phyloP scores from a whole-genome alignment of 2,888 invertebrate genomes.

The Hemithea aestivaria region DNA sequence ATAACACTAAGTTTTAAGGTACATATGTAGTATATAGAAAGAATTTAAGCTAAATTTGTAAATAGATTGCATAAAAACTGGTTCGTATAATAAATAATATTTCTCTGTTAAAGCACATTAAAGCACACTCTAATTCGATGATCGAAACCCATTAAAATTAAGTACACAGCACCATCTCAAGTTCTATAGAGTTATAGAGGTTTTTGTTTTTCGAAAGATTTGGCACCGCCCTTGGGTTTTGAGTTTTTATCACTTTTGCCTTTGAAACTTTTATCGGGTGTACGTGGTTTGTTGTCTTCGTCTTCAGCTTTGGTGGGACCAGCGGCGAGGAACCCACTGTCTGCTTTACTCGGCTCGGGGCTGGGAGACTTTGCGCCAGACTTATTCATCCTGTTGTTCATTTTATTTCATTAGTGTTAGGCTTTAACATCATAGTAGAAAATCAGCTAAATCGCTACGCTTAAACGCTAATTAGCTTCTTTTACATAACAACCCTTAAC shows the following conservation, averaged over 20 bases:
- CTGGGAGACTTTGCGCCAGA: constrained; percentile 14
- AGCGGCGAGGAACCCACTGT: neutral
- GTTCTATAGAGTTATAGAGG: neutral
- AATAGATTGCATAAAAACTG: neutral
- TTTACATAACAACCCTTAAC: too few relatives aligned
- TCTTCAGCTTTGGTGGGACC: neutral
- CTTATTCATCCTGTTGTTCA: constrained; percentile 22
- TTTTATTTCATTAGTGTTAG: too few relatives aligned
- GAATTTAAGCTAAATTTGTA: neutral
- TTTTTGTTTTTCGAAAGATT: neutral
- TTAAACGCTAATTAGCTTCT: too few relatives aligned
- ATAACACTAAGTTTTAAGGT: too few relatives aligned
- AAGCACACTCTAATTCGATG: constrained; percentile 1
- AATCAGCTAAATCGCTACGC: too few relatives aligned
- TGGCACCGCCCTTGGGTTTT: constrained; percentile 1
- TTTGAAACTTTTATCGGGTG: neutral
- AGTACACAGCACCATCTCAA: constrained; percentile 1
- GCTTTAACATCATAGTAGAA: too few relatives aligned
- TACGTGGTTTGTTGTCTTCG: too few relatives aligned
- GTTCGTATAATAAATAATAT: neutral
- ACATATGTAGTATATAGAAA: too few relatives aligned
- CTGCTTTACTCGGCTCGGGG: constrained; percentile 4
- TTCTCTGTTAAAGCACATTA: neutral
- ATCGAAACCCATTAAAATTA: neutral
- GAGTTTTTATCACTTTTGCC: constrained; percentile 1